Percentiles rank a stretch among this genome's conserved stretches.
These are phyloP conservation scores for Quadriops clusia DNA, from an alignment of 2,888 invertebrate genomes.

Conservation along the genomic window DNA sequence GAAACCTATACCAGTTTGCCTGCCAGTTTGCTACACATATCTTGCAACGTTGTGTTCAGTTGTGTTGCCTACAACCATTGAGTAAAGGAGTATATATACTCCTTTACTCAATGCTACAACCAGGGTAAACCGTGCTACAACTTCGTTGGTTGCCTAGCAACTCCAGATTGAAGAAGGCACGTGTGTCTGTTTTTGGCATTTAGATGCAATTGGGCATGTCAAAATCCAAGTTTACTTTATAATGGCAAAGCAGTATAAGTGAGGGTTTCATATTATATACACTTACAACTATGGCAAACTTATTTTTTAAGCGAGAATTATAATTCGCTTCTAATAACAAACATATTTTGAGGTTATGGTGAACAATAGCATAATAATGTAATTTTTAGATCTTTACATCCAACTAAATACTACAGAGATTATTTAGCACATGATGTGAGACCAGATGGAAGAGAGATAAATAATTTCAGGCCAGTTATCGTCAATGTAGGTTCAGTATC, in stretches of 20 bases:
- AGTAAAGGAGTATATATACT: background rate
- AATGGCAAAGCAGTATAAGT: conserved; percentile 33
- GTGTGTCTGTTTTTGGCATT: too few species aligned
- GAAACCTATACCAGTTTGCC: too few species aligned
- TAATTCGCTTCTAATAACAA: background rate
- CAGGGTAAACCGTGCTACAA: too few species aligned
- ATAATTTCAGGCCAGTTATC: conserved; percentile 54
- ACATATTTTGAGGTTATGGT: background rate
- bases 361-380: too few species aligned
- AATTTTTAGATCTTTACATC: conserved; percentile 64
- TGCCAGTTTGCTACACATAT: too few species aligned
- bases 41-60: too few species aligned
- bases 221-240: conserved; percentile 11
- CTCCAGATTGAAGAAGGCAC: conserved; percentile 1
- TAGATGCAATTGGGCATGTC: conserved; percentile 14
- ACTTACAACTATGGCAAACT: background rate
- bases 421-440: conserved; percentile 57
- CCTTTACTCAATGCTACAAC: background rate
- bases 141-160: too few species aligned
- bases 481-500: conserved; percentile 50
- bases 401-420: conserved; percentile 63
- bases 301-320: background rate
- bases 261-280: conserved; percentile 12
- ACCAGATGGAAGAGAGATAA: conserved; percentile 66
- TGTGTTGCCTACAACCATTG: too few species aligned